Evolutionary conservation across 1,140 invertebrate genomes (phyloP).

Genomic region (Tetraneura akinire): DNA sequence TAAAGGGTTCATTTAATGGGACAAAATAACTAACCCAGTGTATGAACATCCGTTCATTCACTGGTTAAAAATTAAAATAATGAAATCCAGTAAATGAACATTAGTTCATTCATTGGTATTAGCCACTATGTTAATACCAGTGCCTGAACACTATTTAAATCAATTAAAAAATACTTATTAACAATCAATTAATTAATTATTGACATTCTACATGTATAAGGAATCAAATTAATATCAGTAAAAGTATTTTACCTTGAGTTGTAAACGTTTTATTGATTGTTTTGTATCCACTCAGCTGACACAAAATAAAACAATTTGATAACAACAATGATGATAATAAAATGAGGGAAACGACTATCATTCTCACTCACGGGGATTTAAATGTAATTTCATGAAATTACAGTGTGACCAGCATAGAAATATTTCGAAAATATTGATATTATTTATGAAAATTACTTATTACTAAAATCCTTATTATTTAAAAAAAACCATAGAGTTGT

Average conservation of each 20-base stretch:
- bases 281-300: background rate
- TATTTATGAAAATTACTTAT: background rate
- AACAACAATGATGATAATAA: background rate
- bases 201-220: background rate
- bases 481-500: too few relatives aligned
- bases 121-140: background rate
- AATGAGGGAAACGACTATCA: background rate
- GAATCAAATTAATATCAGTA: constrained; percentile 10
- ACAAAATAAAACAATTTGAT: constrained; percentile 3
- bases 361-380: background rate
- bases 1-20: background rate
- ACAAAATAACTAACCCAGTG: background rate
- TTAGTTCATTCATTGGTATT: background rate
- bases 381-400: background rate
- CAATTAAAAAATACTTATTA: background rate
- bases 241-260: background rate
- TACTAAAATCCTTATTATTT: background rate
- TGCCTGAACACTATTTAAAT: background rate
- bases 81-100: background rate
- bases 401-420: background rate
- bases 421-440: background rate
- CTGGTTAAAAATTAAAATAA: too few relatives aligned
- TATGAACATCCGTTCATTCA: background rate
- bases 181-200: background rate
- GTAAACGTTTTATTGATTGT: background rate